Base-by-base conservation (phyloP, 2,797 vertebrate genomes). In the Takifugu ocellatus region DNA sequence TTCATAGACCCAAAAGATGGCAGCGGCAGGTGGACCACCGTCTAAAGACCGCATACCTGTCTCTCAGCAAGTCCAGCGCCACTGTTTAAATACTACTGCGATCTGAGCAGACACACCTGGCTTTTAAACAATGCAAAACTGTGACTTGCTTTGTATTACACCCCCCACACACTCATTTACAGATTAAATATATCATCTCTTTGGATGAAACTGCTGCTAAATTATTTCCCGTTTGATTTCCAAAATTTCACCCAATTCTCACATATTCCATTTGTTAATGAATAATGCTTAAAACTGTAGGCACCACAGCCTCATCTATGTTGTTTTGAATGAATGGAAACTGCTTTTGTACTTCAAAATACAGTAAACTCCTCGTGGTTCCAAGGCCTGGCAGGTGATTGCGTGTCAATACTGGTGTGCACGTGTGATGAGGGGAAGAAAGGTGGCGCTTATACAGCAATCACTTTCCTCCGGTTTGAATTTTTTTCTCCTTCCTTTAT, bases 401-500 rank as follows among this genome's bases (percentile, higher is more conserved):
- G 21, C 21, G 21, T 21, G 21, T 21, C 21, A 21, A 21, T 21
- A 21, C 15, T 17, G 36, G 26, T 57, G 42, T 63, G 27, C 42
- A 46, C 60, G 36, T 57, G 33, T 54, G 42, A 24, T 5, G 5
- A 5, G 11, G 54, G 63, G 76, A 54, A 65, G 21, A 24, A 1
- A 62, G 17, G 29, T 17, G 14, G 42, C 74, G 68, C 75, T 81
- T 74, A 80, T 65, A 58, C 45, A 25, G 25, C 53, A n/a, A 72
- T 76, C 63, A 3, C 62, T 75, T 69, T 78, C 47, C 64, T 73
- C 33, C 21, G 5, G 48, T 73, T 61, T 56, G 3, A 78, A 46
- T 54, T 49, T 36, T 24, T 11, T 26, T 6, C 5, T 2, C 44
- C 27, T 59, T 36, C 16, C 36, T 33, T 50, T 12, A n/a, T 63